phyloP scores from a whole-genome alignment of 1,140 invertebrate species.

The Charaxes varanes region DNA sequence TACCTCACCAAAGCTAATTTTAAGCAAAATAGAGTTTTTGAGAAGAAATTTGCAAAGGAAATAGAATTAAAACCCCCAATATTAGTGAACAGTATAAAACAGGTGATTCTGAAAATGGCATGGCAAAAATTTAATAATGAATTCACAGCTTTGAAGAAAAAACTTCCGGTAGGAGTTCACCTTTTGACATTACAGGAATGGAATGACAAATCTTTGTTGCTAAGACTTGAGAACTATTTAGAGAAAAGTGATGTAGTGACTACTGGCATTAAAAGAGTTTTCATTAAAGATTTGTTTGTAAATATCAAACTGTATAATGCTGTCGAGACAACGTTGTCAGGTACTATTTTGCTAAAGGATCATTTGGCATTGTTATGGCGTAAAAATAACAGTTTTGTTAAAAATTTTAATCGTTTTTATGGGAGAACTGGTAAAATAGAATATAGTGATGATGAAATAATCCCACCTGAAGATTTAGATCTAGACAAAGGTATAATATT shows the following conservation, averaged over 20 bases:
- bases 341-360: constrained; percentile 76
- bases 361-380: constrained; percentile 69
- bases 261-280: constrained; percentile 28
- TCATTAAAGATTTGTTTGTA: constrained; percentile 68
- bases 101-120: constrained; percentile 3
- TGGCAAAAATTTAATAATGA: constrained; percentile 30
- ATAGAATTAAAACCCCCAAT: constrained; percentile 29
- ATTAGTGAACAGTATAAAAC: constrained; percentile 14
- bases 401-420: constrained; percentile 39
- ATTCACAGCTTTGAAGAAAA: constrained; percentile 29
- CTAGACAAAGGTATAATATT: constrained; percentile 24
- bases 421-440: constrained; percentile 16
- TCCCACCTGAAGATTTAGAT: constrained; percentile 8
- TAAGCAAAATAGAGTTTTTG: constrained; percentile 40
- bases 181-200: constrained; percentile 90
- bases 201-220: constrained; percentile 77
- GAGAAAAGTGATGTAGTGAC: constrained; percentile 81
- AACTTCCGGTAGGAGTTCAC: constrained; percentile 86
- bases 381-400: constrained; percentile 29
- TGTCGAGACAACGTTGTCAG: constrained; percentile 79
- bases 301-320: constrained; percentile 73
- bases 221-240: constrained; percentile 92
- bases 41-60: constrained; percentile 51
- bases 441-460: constrained; percentile 11
- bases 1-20: constrained; percentile 38